A percentile compares a stretch with the other conserved stretches of the same genome.
These are phyloP conservation scores for Tachyglossus aculeatus DNA, from an alignment of 2,797 vertebrate genomes.

Conservation along the genomic window DNA sequence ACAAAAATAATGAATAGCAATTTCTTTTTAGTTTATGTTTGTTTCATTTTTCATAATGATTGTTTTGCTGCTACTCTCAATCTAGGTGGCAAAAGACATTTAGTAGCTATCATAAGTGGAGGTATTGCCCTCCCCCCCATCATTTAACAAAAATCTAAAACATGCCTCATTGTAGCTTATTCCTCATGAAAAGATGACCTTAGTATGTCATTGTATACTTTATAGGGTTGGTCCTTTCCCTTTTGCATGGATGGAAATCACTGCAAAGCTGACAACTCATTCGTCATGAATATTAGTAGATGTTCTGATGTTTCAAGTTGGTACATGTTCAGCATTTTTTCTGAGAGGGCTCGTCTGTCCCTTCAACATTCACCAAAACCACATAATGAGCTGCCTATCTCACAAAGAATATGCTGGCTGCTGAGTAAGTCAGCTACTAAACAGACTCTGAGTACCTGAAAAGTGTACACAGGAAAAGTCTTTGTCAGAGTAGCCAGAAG, in stretches of 20 bases:
- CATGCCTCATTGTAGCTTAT: neutral
- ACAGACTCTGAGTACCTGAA: too few relatives aligned
- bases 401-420: too few relatives aligned
- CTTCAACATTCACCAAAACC: too few relatives aligned
- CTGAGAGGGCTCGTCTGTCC: too few relatives aligned
- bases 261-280: too few relatives aligned
- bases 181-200: neutral
- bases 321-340: too few relatives aligned
- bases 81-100: conserved; percentile 29
- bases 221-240: neutral
- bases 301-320: too few relatives aligned
- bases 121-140: conserved; percentile 12
- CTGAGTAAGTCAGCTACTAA: too few relatives aligned
- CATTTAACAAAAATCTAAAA: conserved; percentile 29
- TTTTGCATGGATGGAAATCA: neutral
- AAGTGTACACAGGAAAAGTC: too few relatives aligned
- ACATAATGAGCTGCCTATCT: too few relatives aligned
- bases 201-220: neutral
- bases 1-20: conserved; percentile 31
- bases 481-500: too few relatives aligned
- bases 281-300: too few relatives aligned
- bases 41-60: conserved; percentile 22
- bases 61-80: conserved; percentile 35
- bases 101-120: conserved; percentile 19
- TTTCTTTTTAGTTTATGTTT: conserved; percentile 38